phyloP scores from a whole-genome alignment of 2,797 vertebrate species.

The Mormyrus hasselquistii region DNA sequence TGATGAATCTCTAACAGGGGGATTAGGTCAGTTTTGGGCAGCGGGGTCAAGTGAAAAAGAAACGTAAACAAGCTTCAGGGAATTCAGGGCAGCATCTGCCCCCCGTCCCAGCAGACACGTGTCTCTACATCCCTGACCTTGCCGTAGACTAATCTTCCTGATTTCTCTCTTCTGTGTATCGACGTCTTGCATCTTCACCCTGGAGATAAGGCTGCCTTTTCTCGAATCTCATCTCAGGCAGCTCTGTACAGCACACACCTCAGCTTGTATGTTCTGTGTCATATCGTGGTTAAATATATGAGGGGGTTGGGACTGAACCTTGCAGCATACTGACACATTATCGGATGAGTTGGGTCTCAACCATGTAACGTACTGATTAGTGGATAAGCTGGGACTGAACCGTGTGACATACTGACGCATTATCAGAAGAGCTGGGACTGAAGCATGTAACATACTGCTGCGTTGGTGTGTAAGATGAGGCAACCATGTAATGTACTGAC shows the following conservation, averaged over 20 bases:
- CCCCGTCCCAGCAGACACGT: background rate
- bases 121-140: background rate
- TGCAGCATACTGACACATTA: background rate
- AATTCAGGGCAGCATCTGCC: background rate
- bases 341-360: background rate
- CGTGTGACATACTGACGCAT: background rate
- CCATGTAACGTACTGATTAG: background rate
- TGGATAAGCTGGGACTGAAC: background rate
- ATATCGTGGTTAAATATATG: background rate
- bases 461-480: too few species aligned
- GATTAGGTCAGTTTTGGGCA: background rate
- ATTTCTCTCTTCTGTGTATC: background rate
- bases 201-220: background rate
- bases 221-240: background rate
- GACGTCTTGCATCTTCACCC: background rate
- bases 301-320: background rate
- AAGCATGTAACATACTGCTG: background rate
- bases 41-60: background rate
- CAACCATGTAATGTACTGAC: background rate
- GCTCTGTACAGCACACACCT: background rate
- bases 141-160: background rate
- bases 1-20: background rate
- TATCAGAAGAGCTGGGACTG: background rate
- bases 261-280: background rate
- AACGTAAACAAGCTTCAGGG: background rate